phyloP scores from a whole-genome alignment of 2,888 invertebrate genomes.

The Pachydiplax longipennis region DNA sequence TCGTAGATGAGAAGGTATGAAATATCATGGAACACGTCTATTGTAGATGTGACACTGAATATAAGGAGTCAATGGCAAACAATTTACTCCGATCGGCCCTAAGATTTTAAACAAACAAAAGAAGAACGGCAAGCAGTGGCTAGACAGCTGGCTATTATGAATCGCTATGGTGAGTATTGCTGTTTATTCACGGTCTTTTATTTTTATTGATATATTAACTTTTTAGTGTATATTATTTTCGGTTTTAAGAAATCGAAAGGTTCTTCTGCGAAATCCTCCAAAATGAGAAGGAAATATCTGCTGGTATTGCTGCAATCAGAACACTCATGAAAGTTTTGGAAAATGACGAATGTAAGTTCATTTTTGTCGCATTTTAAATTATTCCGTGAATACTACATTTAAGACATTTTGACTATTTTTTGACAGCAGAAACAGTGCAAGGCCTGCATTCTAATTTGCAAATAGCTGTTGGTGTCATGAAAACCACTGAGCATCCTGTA shows the following conservation, averaged over 20 bases:
- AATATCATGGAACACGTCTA: no score
- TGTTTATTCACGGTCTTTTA: not conserved
- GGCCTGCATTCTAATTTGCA: conserved; percentile 82
- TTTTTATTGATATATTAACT: not conserved
- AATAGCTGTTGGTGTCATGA: conserved; percentile 80
- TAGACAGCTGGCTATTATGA: conserved; percentile 13
- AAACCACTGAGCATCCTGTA: conserved; percentile 83
- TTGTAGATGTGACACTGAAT: no score
- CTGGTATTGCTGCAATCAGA: conserved; percentile 90
- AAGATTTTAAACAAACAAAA: not conserved
- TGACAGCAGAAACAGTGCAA: conserved; percentile 81
- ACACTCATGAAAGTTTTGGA: conserved; percentile 85
- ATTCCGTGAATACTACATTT: not conserved
- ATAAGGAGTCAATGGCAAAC: no score
- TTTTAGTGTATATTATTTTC: not conserved
- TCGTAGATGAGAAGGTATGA: no score
- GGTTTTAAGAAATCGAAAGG: conserved; percentile 70
- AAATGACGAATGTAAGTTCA: conserved; percentile 75
- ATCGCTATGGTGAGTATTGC: not conserved
- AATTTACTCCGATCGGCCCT: not conserved
- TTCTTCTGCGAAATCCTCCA: conserved; percentile 76
- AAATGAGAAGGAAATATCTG: conserved; percentile 82
- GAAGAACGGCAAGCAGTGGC: not conserved
- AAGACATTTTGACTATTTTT: not conserved
- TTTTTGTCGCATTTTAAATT: not conserved